Evolutionary conservation across 2,113 vertebrate genomes (phyloP), one percentile per base, ranked within the genome.

Genomic region (Xiphophorus couchianus): DNA sequence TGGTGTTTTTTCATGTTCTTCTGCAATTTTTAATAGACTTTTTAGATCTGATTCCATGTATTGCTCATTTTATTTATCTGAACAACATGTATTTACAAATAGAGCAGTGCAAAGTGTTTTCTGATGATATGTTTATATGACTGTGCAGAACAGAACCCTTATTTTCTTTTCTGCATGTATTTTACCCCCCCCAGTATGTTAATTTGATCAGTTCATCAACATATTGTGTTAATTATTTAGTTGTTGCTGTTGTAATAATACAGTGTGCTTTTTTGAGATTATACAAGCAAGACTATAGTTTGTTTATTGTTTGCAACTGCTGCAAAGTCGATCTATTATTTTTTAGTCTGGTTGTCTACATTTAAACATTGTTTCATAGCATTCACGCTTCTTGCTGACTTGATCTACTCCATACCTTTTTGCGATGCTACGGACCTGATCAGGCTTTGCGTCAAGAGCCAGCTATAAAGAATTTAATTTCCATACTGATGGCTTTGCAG

Each of bases 361-460:
- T 69, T 48, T 66, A 11, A 74, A 33, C 14, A 9, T 75, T 30
- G 54, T 82, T 68, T 74, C 58, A 58, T 64, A 66, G 13, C 44
- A 69, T 71, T 17, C 11, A 13, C 35, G 65, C 17, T 69, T 58
- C 44, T 58, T 62, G 60, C 66, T 39, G 72, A 73, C 63, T 81
- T 44, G 31, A 69, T 62, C 15, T 58, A 62, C 77, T 70, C 61
- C 71, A 51, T 29, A 64, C 67, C 7, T 62, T 74, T 54, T 58
- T 71, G 33, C 62, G 66, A 54, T 67, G 69, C 60, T 69, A 64
- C 28, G 69, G 58, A 84, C 73, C 74, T 71, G 61, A 31, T 84
- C 72, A 81, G 58, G 72, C 48, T 66, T 54, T 33, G 8, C 63
- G 27, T 70, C 37, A 69, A 74, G 15, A 4, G 9, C 35, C 64